Percentiles rank a stretch among this genome's conserved stretches.
Conservation (phyloP, 2,797 vertebrate genomes). For the Gouania willdenowi region DNA sequence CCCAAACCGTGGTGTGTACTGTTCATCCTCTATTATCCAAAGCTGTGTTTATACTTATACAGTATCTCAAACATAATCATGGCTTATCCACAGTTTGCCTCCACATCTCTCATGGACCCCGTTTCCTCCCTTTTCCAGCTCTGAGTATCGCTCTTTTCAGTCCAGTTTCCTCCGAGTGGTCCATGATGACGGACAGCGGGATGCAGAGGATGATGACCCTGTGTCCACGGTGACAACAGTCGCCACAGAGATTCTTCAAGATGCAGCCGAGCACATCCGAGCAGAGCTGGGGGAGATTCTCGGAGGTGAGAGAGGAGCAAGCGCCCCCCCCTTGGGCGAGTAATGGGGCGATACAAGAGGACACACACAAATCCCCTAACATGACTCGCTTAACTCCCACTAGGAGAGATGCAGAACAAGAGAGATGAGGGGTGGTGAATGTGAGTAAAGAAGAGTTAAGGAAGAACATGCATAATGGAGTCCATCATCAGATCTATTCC, state of each 20-base stretch:
- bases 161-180: conserved; percentile 85
- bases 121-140: conserved; percentile 62
- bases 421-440: conserved; percentile 68
- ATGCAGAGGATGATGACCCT: conserved; percentile 73
- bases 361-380: conserved; percentile 84
- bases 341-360: conserved; percentile 86
- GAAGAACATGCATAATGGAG: too few species aligned
- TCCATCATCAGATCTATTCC: too few species aligned
- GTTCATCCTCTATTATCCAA: conserved; percentile 29
- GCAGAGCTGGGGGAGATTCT: conserved; percentile 86
- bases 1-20: too few species aligned
- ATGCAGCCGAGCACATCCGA: conserved; percentile 86
- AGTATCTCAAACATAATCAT: conserved; percentile 42
- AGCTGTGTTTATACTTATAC: conserved; percentile 55
- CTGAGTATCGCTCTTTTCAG: conserved; percentile 79
- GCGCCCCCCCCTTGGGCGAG: conserved; percentile 72
- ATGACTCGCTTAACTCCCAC: conserved; percentile 92
- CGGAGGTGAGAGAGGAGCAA: conserved; percentile 85
- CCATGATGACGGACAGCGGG: conserved; percentile 76
- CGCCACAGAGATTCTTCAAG: conserved; percentile 88
- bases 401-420: conserved; percentile 60
- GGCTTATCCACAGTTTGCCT: conserved; percentile 27
- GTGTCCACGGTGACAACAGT: conserved; percentile 73
- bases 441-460: conserved; percentile 35
- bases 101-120: conserved; percentile 20